Base-by-base conservation (phyloP, 2,113 vertebrate genomes). In the Naja naja region DNA sequence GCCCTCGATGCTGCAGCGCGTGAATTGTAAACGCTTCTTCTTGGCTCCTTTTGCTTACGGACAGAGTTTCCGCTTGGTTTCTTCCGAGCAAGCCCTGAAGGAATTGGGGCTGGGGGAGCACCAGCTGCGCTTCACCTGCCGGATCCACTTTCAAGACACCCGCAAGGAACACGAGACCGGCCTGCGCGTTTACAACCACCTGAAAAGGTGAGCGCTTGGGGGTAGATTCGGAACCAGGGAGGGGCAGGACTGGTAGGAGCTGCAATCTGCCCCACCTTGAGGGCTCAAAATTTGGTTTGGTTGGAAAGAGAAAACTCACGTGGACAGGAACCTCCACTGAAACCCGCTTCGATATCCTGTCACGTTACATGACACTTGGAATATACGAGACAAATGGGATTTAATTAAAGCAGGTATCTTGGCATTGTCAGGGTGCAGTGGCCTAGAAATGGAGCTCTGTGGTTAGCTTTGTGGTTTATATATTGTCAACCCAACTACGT, bases 101-200 rank as follows among this genome's bases (percentile, higher is more conserved):
- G 99, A 99, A 96, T 97, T 99, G 93, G 99, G 99, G 43, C 98
- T 99, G 52, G 98, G 98, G 0, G 99, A 99, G 45, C 99, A 99
- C 88, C 99, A 99, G 97, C 93, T 99, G 93, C 98, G 99, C 30
- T 99, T 99, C 97, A 99, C 99, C 85, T 99, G 99, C 96, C 98
- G 99, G 0, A 98, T 99, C 85, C 99, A 99, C 96, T 98, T 99
- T 5, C 99, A 99, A 18, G 99, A 99, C 91, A 95, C 98, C 0
- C 98, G 99, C 95, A 99, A 98, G 4, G 99, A 99, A 92, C 94
- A 98, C 0, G 99, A 99, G 96, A 99, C 98, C 0, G 98, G 98
- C 20, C 92, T 98, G 39, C 96, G 98, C 0, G 98, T 99, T 74
- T 99, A 99, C 93, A 98, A 98, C 92, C 99, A 99, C 92, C 98